Base-by-base conservation (phyloP, 2,113 vertebrate genomes). In the Neogobius melanostomus region DNA sequence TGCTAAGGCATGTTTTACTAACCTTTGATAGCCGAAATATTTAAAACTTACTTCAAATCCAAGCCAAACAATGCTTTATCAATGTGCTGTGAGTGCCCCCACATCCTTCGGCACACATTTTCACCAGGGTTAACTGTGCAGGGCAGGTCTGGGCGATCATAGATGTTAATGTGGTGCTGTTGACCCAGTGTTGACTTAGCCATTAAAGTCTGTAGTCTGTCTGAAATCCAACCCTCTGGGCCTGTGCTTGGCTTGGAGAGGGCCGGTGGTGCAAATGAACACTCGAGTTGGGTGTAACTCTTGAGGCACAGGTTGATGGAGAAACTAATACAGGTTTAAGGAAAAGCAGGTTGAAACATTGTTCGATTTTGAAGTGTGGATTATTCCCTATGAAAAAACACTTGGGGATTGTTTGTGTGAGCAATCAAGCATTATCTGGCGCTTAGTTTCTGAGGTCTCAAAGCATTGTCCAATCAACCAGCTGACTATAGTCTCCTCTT, bases 131-230 rank as follows among this genome's bases (percentile, higher is more conserved):
- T 68, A 7, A 67, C 76, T 76, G 82, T 80, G 68, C 59, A 68
- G 11, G 42, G 50, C 68, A 50, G 72, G 76, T 74, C 59, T 65
- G 57, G 63, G 68, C 46, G 1, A 54, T 83, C 72, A 56, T 69
- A 75, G 81, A 76, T 83, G 79, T 77, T 56, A 77, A 79, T 73
- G 43, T 71, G 71, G 66, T 60, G 69, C 78, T 75, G 84, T 80
- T 85, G 85, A 85, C 82, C 86, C 69, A 52, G 73, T 89, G 87
- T 88, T 90, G 76, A 90, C 83, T 89, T 83, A 85, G 89, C 77
- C 85, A 88, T 89, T 89, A 85, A 86, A 85, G 84, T 81, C 77
- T 87, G 75, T 36, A 80, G 71, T 78, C 68, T 52, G 72, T 82
- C 77, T 88, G 85, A 90, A 90, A 88, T 85, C 82, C 28, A 83